Conservation (phyloP, 1,140 invertebrate species). For the Drosophila neocordata region DNA sequence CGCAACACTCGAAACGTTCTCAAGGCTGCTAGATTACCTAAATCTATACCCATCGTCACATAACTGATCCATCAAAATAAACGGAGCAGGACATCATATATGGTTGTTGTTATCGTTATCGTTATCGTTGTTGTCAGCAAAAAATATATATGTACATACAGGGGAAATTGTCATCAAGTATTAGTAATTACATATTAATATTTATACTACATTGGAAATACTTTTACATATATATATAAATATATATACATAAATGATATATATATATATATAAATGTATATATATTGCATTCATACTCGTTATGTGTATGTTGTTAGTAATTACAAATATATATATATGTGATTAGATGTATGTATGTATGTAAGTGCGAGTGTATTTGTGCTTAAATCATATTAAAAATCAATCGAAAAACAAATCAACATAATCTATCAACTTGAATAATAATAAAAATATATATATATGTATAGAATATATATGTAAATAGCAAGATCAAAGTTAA, state of each 20-base stretch:
- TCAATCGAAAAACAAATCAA: too few species aligned
- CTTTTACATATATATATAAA: conserved; percentile 4
- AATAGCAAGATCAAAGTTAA: too few species aligned
- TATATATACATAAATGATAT: conserved; percentile 4
- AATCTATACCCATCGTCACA: conserved; percentile 99
- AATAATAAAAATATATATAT: too few species aligned
- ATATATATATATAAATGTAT: conserved; percentile 2
- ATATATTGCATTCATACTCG: conserved; percentile 48
- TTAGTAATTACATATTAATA: conserved; percentile 52
- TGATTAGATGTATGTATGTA: not conserved
- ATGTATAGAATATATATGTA: too few species aligned
- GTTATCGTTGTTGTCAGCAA: conserved; percentile 5
- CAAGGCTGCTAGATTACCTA: conserved; percentile 98
- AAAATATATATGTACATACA: conserved; percentile 67
- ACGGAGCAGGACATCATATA: conserved; percentile 12
- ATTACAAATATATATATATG: conserved; percentile 60
- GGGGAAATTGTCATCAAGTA: conserved; percentile 70
- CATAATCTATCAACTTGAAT: conserved; percentile 6
- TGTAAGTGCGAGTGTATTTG: conserved; percentile 4
- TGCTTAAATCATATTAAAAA: conserved; percentile 34
- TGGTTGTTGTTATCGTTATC: conserved; percentile 17
- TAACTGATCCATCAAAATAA: conserved; percentile 88
- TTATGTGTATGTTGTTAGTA: conserved; percentile 57
- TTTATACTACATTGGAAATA: conserved; percentile 34
- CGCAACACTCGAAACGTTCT: conserved; percentile 99